A percentile compares a stretch with the other conserved stretches of the same genome.
phyloP scores from a whole-genome alignment of 2,797 vertebrate species.

The Cyprinella venusta region DNA sequence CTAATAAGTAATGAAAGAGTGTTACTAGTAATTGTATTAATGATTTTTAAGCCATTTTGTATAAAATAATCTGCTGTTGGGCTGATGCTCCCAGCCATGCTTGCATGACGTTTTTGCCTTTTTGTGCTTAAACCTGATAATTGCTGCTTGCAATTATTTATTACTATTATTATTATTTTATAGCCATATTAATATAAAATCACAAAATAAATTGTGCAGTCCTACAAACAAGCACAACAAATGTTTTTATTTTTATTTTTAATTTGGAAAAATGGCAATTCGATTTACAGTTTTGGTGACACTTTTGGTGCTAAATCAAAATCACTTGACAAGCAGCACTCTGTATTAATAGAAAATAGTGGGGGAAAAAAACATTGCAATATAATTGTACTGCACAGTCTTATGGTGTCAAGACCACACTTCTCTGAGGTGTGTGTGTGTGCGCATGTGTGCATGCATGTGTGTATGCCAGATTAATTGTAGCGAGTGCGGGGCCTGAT shows the following conservation, averaged over 20 bases:
- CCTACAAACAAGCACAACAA: not conserved
- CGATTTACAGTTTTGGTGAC: not conserved
- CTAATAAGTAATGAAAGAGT: not conserved
- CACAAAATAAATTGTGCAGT: not conserved
- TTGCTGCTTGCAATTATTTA: not conserved
- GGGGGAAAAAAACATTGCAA: not conserved
- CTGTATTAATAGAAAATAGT: not conserved
- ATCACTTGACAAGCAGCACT: not conserved
- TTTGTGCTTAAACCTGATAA: not conserved
- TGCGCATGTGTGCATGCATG: not conserved
- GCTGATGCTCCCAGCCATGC: not conserved
- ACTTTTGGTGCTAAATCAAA: not conserved
- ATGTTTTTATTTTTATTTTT: too few species aligned
- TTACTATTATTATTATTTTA: not conserved
- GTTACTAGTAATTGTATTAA: not conserved
- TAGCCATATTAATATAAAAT: not conserved
- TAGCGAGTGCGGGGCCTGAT: conserved; percentile 48
- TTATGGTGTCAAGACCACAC: not conserved
- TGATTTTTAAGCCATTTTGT: not conserved
- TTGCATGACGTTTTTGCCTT: not conserved
- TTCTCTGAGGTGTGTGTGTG: not conserved
- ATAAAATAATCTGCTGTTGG: not conserved
- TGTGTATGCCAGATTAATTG: conserved; percentile 43
- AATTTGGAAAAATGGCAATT: too few species aligned
- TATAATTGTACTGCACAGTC: not conserved